Conservation (phyloP, 2,888 invertebrate genomes). For the Noctua janthe region DNA sequence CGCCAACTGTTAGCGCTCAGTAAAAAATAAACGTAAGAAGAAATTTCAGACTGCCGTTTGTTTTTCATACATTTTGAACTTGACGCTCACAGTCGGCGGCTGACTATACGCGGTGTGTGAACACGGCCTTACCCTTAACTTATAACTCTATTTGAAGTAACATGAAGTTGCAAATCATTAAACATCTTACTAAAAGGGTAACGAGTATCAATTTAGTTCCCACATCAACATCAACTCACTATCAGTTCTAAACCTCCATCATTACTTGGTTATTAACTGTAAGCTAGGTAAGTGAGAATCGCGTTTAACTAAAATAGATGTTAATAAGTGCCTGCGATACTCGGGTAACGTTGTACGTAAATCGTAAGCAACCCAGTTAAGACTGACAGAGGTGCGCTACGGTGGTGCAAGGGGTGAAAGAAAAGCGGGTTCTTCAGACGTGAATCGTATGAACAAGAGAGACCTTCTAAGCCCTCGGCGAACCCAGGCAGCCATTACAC, state of each 20-base stretch:
- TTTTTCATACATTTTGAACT: too few species aligned
- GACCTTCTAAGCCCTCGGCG: neutral
- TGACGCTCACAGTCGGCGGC: too few species aligned
- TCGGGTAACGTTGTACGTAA: slow-evolving; percentile 81
- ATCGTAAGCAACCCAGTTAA: slow-evolving; percentile 84
- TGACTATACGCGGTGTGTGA: too few species aligned
- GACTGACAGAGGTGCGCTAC: slow-evolving; percentile 73
- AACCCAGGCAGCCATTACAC: neutral
- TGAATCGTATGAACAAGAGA: neutral
- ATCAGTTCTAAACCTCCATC: slow-evolving; percentile 47
- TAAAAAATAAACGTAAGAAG: too few species aligned
- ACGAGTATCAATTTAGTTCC: slow-evolving; percentile 49
- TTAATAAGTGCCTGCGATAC: slow-evolving; percentile 75
- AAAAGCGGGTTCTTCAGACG: neutral
- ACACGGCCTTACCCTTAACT: neutral
- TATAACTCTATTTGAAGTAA: neutral
- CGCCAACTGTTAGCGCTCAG: too few species aligned
- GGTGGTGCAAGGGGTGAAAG: slow-evolving; percentile 26
- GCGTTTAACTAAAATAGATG: slow-evolving; percentile 71
- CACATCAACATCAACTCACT: slow-evolving; percentile 38
- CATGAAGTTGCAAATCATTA: slow-evolving; percentile 20
- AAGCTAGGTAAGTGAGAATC: slow-evolving; percentile 58
- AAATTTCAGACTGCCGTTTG: too few species aligned
- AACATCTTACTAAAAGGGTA: slow-evolving; percentile 14
- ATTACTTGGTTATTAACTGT: slow-evolving; percentile 61